Evolutionary conservation across 1,140 invertebrate genomes (phyloP).

Genomic region (Oryzaephilus surinamensis): DNA sequence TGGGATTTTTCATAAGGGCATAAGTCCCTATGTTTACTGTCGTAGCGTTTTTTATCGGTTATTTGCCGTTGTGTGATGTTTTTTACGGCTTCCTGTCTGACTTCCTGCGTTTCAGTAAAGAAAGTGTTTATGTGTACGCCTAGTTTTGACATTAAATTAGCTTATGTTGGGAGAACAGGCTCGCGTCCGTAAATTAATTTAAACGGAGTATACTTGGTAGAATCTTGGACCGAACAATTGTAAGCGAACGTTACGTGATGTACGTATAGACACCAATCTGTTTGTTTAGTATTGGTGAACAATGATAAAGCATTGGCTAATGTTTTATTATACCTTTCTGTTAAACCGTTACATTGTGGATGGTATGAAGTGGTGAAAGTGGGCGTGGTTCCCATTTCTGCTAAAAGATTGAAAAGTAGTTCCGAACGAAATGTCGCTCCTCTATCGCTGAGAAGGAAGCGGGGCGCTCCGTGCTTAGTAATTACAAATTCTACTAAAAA

Average conservation of each 20-base stretch:
- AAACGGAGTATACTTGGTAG: too few relatives aligned
- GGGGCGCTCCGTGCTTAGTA: conserved; percentile 17
- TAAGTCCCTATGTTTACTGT: too few relatives aligned
- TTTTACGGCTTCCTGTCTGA: too few relatives aligned
- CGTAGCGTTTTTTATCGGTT: too few relatives aligned
- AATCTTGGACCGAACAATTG: too few relatives aligned
- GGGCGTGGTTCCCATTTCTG: conserved; percentile 14
- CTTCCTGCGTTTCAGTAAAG: too few relatives aligned
- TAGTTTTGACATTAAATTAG: conserved; percentile 5
- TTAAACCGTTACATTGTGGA: conserved; percentile 25
- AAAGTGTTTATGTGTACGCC: too few relatives aligned
- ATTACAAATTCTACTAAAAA: too few relatives aligned
- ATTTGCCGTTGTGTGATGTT: too few relatives aligned
- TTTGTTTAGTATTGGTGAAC: conserved; percentile 16
- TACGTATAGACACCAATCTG: conserved; percentile 16
- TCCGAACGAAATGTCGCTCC: conserved; percentile 20
- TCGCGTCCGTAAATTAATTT: too few relatives aligned
- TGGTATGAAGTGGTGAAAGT: conserved; percentile 29
- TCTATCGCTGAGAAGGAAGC: conserved; percentile 13
- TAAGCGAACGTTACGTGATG: too few relatives aligned
- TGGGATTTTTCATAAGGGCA: too few relatives aligned
- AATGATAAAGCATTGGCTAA: conserved; percentile 17
- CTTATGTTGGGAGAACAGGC: conserved; percentile 15
- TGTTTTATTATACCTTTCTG: conserved; percentile 29
- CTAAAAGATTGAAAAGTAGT: conserved; percentile 15